Percentiles rank a stretch among this genome's conserved stretches.
Conservation (phyloP, 35 echinoderm and acorn worm genomes). For the Apostichopus japonicus region DNA sequence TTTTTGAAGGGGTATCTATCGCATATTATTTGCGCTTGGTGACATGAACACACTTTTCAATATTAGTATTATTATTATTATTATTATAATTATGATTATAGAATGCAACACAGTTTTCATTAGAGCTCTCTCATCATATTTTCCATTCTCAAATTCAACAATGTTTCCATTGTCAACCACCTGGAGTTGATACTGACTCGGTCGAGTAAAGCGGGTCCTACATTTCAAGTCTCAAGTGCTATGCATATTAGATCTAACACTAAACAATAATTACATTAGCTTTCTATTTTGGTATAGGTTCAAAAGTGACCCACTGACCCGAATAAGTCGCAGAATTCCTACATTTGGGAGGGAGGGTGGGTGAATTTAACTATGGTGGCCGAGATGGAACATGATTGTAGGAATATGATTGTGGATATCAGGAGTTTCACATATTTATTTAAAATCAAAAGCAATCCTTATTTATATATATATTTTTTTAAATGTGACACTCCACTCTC, state of each 20-base stretch:
- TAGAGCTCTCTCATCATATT: not conserved
- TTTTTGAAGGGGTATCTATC: not conserved
- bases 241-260: not conserved
- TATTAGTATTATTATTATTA: not conserved
- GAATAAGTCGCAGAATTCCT: not conserved
- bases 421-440: too few relatives aligned
- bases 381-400: too few relatives aligned
- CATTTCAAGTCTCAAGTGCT: not conserved
- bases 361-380: too few relatives aligned
- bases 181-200: not conserved
- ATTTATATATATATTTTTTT: too few relatives aligned
- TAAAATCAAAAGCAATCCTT: too few relatives aligned
- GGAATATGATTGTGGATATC: too few relatives aligned
- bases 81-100: too few relatives aligned
- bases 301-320: not conserved
- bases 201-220: not conserved
- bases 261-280: not conserved
- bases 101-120: not conserved
- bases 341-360: too few relatives aligned
- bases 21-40: not conserved
- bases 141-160: too few relatives aligned
- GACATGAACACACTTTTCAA: not conserved
- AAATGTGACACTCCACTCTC: too few relatives aligned
- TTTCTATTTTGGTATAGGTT: not conserved
- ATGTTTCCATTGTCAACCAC: not conserved